Base-by-base conservation (phyloP, 2,113 vertebrate species). In the Dipodomys stephensi region DNA sequence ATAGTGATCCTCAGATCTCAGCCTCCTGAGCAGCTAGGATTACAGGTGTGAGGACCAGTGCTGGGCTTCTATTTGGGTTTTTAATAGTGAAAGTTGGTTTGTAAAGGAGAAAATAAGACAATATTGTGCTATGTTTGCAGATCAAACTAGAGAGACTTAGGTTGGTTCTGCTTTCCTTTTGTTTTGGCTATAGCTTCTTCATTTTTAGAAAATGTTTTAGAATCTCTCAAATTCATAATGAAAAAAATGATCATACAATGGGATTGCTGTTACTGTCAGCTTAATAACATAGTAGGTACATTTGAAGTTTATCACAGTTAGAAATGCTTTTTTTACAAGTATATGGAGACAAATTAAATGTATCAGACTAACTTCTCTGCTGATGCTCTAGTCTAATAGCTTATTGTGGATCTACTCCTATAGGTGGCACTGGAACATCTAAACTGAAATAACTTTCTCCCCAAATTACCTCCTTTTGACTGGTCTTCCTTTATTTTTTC, bases 391-490 rank as follows among this genome's bases (percentile, higher is more conserved):
- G 20, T 69, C 60, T 78, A 78, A 95, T 11, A 53, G 5, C 19
- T 13, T 46, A 30, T n/a, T 83, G 11, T 35, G 1, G 6, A 71
- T 62, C 77, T 80, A 32, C 1, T 80, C 28, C 8, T 90, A 49
- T 1, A 80, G 35, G 30, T 18, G 57, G 27, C 7, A 78, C 2
- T 22, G 19, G 9, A 6, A 67, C 22, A 67, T 62, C 46, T 82
- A 85, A 67, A 49, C 32, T 84, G n/a, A 84, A 95, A 84, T 86
- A 28, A 32, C 27, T 89, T 96, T n/a, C 16, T 68, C 30, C 30
- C 18, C 15, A 85, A 76, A 88, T 85, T n/a, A 93, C 46, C 46
- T 90, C 23, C 6, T 93, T 32, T 18, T 87, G 9, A 69, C 25
- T 84, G 4, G 2, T 16, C n/a, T 82, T 81, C 81, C 68, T 86